phyloP scores from a whole-genome alignment of 1,140 invertebrate species.

The Aphelinus certus region DNA sequence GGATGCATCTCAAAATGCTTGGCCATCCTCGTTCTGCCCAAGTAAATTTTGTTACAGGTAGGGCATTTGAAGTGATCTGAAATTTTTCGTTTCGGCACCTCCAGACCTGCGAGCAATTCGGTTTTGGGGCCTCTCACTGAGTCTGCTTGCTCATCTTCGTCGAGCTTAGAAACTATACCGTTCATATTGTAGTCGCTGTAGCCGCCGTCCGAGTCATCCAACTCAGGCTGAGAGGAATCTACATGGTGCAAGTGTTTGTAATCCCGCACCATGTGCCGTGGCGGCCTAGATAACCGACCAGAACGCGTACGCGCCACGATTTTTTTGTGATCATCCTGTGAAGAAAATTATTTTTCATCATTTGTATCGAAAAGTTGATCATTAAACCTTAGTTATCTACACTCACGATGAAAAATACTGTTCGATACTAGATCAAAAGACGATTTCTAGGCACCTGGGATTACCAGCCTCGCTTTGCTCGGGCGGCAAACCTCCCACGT shows the following conservation, averaged over 20 bases:
- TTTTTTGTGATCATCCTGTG: slow-evolving; percentile 70
- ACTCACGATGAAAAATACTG: no score
- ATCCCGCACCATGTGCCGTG: slow-evolving; percentile 75
- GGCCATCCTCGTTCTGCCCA: slow-evolving; percentile 67
- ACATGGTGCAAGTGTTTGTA: slow-evolving; percentile 74
- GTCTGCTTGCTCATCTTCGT: slow-evolving; percentile 52
- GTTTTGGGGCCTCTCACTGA: slow-evolving; percentile 54
- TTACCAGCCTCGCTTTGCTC: no score
- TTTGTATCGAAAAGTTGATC: no score
- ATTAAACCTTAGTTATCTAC: no score
- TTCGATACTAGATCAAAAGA: no score
- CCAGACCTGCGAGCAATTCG: slow-evolving; percentile 58
- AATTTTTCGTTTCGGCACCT: slow-evolving; percentile 66
- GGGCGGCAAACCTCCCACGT: no score
- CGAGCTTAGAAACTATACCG: slow-evolving; percentile 59
- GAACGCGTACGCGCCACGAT: slow-evolving; percentile 70
- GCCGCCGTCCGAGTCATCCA: slow-evolving; percentile 74
- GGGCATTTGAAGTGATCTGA: slow-evolving; percentile 69
- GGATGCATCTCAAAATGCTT: slow-evolving; percentile 74
- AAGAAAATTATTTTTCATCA: neutral
- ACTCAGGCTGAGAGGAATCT: slow-evolving; percentile 70
- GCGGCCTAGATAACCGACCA: slow-evolving; percentile 73
- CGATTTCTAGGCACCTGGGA: no score
- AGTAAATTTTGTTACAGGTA: slow-evolving; percentile 69
- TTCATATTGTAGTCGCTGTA: slow-evolving; percentile 70